Evolutionary conservation across 2,113 vertebrate species (phyloP).

Genomic region (Synchiropus splendidus): DNA sequence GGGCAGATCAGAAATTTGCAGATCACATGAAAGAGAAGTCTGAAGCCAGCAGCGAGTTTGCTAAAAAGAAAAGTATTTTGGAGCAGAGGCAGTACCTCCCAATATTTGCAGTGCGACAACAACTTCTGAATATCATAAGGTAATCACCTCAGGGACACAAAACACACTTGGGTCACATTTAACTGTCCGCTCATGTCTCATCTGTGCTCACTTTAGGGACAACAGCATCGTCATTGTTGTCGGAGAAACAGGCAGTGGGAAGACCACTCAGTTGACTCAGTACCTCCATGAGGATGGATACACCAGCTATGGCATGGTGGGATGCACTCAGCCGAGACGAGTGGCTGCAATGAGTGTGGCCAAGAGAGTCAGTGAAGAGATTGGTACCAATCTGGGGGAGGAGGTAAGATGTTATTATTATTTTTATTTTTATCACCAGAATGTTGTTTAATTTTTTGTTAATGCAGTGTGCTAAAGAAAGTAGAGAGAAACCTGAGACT

Average conservation of each 20-base stretch:
- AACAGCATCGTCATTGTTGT: conserved; percentile 98
- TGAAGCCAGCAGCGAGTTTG: conserved; percentile 92
- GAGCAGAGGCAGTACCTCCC: conserved; percentile 95
- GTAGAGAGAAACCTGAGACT: too few relatives aligned
- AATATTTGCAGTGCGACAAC: conserved; percentile 93
- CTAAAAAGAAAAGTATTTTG: conserved; percentile 88
- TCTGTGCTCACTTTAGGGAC: conserved; percentile 66
- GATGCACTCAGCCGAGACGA: conserved; percentile 91
- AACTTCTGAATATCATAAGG: conserved; percentile 94
- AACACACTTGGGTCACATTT: background rate
- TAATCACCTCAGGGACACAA: conserved; percentile 26
- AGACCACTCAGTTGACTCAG: conserved; percentile 96
- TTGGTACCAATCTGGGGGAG: conserved; percentile 82
- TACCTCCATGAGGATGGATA: conserved; percentile 96
- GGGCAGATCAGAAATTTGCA: conserved; percentile 95
- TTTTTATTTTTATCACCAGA: too few relatives aligned
- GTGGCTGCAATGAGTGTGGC: conserved; percentile 98
- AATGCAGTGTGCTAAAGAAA: background rate
- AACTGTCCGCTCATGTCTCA: background rate
- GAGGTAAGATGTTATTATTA: too few relatives aligned
- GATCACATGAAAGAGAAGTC: conserved; percentile 95
- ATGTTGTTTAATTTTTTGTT: too few relatives aligned
- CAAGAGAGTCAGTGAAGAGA: conserved; percentile 96
- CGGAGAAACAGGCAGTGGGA: conserved; percentile 94
- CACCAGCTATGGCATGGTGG: conserved; percentile 95